Conservation (phyloP, 2,888 invertebrate species). For the Harpalus rubripes region DNA sequence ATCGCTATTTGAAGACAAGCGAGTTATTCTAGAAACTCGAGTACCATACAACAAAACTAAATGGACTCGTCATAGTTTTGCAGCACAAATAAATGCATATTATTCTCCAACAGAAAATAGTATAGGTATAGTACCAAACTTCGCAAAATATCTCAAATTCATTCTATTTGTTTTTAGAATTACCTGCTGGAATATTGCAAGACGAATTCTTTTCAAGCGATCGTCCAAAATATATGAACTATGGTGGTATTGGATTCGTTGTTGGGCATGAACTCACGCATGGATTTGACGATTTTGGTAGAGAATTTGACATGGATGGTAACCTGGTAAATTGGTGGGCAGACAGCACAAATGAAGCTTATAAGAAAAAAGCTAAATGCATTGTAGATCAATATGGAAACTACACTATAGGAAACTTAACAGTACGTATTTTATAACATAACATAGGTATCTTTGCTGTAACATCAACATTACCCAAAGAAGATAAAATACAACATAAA, state of each 20-base stretch:
- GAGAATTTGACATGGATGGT: conserved; percentile 95
- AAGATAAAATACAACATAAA: no score
- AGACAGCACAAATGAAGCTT: conserved; percentile 88
- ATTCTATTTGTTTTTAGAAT: conserved; percentile 79
- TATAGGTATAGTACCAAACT: conserved; percentile 81
- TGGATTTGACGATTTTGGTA: conserved; percentile 93
- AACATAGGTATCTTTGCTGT: not conserved
- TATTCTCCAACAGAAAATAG: conserved; percentile 92
- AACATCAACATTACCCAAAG: no score
- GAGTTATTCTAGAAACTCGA: conserved; percentile 86
- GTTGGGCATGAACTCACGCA: conserved; percentile 96
- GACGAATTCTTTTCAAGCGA: conserved; percentile 93
- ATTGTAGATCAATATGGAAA: conserved; percentile 88
- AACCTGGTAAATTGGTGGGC: conserved; percentile 97
- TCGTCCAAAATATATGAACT: conserved; percentile 94
- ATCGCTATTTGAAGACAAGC: conserved; percentile 89
- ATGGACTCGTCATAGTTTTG: conserved; percentile 88
- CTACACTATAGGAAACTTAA: conserved; percentile 89
- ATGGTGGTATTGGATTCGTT: conserved; percentile 93
- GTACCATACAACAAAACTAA: conserved; percentile 91
- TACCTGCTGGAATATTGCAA: conserved; percentile 85
- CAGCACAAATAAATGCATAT: conserved; percentile 92
- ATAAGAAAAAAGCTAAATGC: conserved; percentile 91
- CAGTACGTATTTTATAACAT: conserved; percentile 80
- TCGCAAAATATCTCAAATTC: not conserved